Conservation (phyloP, 2,113 vertebrate genomes). For the Synodontis membranacea region DNA sequence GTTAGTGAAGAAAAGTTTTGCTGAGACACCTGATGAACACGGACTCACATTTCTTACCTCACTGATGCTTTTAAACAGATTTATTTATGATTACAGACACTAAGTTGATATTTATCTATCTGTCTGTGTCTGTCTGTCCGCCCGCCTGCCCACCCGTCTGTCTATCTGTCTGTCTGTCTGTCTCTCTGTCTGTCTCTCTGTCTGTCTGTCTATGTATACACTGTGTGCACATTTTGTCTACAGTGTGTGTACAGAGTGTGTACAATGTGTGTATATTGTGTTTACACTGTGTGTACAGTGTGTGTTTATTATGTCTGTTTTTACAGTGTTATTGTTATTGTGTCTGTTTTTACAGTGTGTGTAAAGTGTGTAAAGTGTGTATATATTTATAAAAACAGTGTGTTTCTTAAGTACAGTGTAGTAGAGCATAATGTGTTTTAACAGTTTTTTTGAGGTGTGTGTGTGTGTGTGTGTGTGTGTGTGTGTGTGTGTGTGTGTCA, state of each 20-base stretch:
- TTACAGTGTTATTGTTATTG: no score
- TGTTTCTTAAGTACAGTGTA: no score
- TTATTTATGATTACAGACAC: not conserved
- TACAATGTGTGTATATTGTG: not conserved
- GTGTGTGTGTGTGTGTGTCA: not conserved
- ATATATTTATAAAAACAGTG: no score
- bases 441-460: not conserved
- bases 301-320: not conserved
- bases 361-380: not conserved
- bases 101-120: not conserved
- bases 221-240: not conserved
- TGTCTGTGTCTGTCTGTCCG: not conserved
- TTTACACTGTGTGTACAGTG: not conserved
- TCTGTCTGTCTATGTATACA: not conserved
- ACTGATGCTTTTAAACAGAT: not conserved
- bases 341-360: not conserved
- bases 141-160: not conserved
- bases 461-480: slow-evolving; percentile 4
- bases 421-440: no score
- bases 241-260: not conserved
- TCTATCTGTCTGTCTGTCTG: not conserved
- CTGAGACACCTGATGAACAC: not conserved
- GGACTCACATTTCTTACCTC: not conserved
- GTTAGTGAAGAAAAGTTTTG: not conserved
- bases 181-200: not conserved